A percentile compares a stretch with the other conserved stretches of the same genome.
phyloP scores from a whole-genome alignment of 1,140 invertebrate genomes.

The Rhyzopertha dominica region DNA sequence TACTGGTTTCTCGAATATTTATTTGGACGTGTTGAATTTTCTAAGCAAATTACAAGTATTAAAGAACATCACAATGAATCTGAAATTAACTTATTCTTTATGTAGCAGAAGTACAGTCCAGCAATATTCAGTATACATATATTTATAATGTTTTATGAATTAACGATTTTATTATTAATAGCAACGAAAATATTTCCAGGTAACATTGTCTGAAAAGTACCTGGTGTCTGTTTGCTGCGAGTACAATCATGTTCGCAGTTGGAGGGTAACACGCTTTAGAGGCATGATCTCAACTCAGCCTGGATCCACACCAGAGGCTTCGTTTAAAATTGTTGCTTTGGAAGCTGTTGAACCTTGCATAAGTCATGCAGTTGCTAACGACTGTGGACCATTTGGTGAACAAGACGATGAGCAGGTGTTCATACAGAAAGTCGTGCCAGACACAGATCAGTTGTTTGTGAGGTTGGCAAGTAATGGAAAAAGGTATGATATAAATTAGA shows the following conservation, averaged over 20 bases:
- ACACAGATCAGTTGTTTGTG: conserved; percentile 92
- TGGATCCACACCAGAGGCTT: conserved; percentile 91
- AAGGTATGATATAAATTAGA: conserved; percentile 51
- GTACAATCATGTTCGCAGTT: conserved; percentile 96
- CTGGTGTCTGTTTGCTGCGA: conserved; percentile 96
- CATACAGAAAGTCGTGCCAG: conserved; percentile 94
- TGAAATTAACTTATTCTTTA: too few relatives aligned
- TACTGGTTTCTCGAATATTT: too few relatives aligned
- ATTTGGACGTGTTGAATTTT: too few relatives aligned
- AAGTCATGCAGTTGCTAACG: conserved; percentile 69
- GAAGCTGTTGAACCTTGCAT: conserved; percentile 77
- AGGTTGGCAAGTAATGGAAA: conserved; percentile 92
- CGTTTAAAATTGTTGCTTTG: conserved; percentile 91
- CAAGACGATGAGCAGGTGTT: conserved; percentile 98
- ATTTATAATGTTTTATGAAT: too few relatives aligned
- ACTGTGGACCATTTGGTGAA: conserved; percentile 93
- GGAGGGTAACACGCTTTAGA: conserved; percentile 92
- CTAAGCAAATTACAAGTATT: too few relatives aligned
- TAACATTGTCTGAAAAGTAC: conserved; percentile 94
- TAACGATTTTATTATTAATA: too few relatives aligned
- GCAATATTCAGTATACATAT: too few relatives aligned
- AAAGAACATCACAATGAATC: too few relatives aligned
- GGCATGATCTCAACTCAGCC: conserved; percentile 98
- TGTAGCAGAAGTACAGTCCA: too few relatives aligned
- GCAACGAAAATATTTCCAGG: too few relatives aligned